A percentile compares a stretch with the other conserved stretches of the same genome.
phyloP scores from a whole-genome alignment of 2,113 vertebrate species.

The Phaethornis superciliosus region DNA sequence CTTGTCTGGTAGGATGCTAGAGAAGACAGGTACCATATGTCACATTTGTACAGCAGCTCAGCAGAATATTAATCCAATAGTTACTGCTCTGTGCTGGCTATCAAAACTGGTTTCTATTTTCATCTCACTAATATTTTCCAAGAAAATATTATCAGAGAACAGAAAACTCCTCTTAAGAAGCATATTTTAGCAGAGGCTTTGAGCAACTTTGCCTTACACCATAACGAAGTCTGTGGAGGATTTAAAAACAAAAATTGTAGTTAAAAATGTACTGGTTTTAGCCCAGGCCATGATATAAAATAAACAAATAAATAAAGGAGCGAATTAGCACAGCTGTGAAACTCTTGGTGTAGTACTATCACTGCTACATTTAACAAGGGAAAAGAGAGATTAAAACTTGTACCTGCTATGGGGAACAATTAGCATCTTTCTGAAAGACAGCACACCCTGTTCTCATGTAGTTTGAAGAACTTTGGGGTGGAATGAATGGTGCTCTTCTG shows the following conservation, averaged over 20 bases:
- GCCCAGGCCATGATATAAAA: neutral
- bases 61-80: neutral
- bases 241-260: neutral
- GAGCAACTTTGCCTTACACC: neutral
- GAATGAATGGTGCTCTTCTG: neutral
- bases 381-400: neutral
- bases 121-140: neutral
- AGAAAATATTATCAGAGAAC: neutral
- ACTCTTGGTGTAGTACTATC: neutral
- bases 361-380: neutral
- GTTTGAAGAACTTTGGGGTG: neutral
- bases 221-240: fast-evolving
- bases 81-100: neutral
- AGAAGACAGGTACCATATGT: neutral
- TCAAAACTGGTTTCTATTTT: neutral
- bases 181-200: neutral
- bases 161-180: neutral
- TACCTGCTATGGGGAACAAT: neutral
- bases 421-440: neutral
- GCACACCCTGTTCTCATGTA: neutral
- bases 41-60: neutral
- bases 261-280: neutral
- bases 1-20: neutral
- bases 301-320: neutral
- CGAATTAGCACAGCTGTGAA: neutral